Evolutionary conservation across 1,140 invertebrate genomes (phyloP).

Genomic region (Linepithema humile): DNA sequence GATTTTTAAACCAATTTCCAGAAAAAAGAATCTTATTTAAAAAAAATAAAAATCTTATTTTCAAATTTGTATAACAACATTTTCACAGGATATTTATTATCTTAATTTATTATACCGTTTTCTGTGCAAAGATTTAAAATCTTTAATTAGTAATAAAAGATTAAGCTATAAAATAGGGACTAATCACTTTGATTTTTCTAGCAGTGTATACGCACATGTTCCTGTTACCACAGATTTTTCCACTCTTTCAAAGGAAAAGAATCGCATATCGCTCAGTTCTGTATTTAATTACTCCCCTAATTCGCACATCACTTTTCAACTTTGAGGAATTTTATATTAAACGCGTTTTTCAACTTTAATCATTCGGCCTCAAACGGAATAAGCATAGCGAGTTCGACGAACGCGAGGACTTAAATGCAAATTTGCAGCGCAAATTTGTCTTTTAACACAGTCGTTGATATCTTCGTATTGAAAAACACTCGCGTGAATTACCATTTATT

Average conservation of each 20-base stretch:
- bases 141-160: not conserved
- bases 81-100: not conserved
- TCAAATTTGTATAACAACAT: not conserved
- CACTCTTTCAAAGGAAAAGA: not conserved
- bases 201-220: not conserved
- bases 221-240: not conserved
- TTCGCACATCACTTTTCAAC: not conserved
- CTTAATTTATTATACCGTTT: not conserved
- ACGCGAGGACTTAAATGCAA: not conserved
- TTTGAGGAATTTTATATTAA: slow-evolving; percentile 36
- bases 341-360: not conserved
- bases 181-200: slow-evolving; percentile 23
- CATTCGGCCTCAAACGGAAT: slow-evolving; percentile 10
- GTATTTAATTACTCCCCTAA: not conserved
- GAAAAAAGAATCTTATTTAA: not conserved
- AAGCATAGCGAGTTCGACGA: not conserved
- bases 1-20: not conserved
- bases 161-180: slow-evolving; percentile 9
- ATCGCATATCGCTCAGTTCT: not conserved
- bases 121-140: not conserved
- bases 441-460: not conserved
- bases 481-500: slow-evolving; percentile 1
- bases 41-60: not conserved
- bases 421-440: not conserved
- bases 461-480: not conserved